Conservation (phyloP, 2,797 vertebrate genomes). For the Trichosurus vulpecula region DNA sequence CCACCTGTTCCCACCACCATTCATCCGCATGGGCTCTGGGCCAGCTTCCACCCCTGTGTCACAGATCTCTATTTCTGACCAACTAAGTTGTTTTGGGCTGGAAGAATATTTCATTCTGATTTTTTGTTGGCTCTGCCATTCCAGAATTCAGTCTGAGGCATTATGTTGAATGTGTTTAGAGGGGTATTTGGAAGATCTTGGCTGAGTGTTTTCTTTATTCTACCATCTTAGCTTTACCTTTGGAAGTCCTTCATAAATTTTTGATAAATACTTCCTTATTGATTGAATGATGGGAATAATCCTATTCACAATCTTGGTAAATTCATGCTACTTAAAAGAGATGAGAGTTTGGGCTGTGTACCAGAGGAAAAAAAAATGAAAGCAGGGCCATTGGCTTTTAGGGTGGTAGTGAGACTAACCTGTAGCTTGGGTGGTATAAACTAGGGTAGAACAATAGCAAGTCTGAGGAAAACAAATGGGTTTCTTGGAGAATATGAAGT, state of each 20-base stretch:
- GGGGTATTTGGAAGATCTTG: not conserved
- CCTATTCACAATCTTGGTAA: not conserved
- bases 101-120: not conserved
- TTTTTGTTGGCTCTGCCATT: not conserved
- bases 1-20: not conserved
- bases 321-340: not conserved
- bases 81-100: not conserved
- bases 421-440: not conserved
- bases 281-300: not conserved
- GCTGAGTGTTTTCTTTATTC: not conserved
- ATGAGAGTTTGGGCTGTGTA: slow-evolving; percentile 12
- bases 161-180: not conserved
- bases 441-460: not conserved
- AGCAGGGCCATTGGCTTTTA: not conserved
- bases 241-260: not conserved
- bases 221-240: not conserved
- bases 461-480: not conserved
- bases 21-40: not conserved
- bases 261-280: not conserved
- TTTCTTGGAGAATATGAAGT: not conserved
- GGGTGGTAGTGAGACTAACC: not conserved
- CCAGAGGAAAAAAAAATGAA: slow-evolving; percentile 49
- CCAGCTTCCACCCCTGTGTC: not conserved
- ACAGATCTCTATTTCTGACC: not conserved
- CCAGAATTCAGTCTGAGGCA: not conserved